Evolutionary conservation across 2,888 invertebrate species (phyloP).

Genomic region (Trichopria drosophilae): DNA sequence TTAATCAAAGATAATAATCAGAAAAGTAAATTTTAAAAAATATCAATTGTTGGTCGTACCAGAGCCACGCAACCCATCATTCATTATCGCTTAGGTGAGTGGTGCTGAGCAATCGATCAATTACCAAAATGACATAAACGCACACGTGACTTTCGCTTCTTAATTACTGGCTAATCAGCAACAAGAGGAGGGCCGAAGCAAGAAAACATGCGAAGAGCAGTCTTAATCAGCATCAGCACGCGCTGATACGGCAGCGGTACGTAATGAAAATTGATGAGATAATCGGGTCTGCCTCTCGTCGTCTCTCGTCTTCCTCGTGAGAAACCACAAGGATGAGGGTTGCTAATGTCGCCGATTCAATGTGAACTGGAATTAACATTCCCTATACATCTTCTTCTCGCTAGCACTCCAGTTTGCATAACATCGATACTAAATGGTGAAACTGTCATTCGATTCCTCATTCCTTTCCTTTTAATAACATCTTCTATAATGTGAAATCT

Average conservation of each 20-base stretch:
- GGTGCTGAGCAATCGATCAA: slow-evolving; percentile 49
- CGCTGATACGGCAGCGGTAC: slow-evolving; percentile 44
- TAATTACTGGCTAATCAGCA: slow-evolving; percentile 49
- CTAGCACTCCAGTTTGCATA: not conserved
- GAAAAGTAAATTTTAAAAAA: too few relatives aligned
- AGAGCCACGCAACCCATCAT: slow-evolving; percentile 44
- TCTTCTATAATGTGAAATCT: too few relatives aligned
- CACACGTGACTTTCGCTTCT: slow-evolving; percentile 41
- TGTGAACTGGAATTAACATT: too few relatives aligned
- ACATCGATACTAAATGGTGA: too few relatives aligned
- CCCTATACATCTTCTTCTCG: not conserved
- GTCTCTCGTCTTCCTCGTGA: too few relatives aligned
- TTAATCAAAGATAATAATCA: too few relatives aligned
- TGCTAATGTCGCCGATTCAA: too few relatives aligned
- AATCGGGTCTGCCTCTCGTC: slow-evolving; percentile 44
- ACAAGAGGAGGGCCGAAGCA: slow-evolving; percentile 39
- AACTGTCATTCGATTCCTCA: slow-evolving; percentile 12
- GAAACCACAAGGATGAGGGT: too few relatives aligned
- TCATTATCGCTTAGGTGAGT: slow-evolving; percentile 39
- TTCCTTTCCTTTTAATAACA: too few relatives aligned
- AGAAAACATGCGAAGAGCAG: slow-evolving; percentile 49
- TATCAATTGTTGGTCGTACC: too few relatives aligned
- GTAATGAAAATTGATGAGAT: slow-evolving; percentile 57
- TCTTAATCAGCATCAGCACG: slow-evolving; percentile 48
- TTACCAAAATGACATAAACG: slow-evolving; percentile 43